Evolutionary conservation across 2,888 invertebrate genomes (phyloP).

Genomic region (Plebejus anna): DNA sequence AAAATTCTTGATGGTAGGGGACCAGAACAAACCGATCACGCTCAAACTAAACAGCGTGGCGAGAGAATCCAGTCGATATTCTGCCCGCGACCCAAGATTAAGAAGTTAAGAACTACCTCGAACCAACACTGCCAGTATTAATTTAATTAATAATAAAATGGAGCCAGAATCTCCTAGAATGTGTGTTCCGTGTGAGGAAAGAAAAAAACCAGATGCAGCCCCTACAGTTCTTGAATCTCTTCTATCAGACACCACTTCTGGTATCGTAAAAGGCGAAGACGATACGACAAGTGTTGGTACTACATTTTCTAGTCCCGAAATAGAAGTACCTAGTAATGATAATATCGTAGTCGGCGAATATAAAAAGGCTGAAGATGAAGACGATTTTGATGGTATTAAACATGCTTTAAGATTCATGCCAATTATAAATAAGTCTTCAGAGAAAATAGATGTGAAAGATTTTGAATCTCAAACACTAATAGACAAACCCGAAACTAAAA

Average conservation of each 20-base stretch:
- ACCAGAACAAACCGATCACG: conserved; percentile 74
- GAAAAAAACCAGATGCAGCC: conserved; percentile 49
- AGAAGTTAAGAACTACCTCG: conserved; percentile 61
- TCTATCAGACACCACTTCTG: conserved; percentile 73
- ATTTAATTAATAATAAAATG: conserved; percentile 58
- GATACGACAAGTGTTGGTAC: conserved; percentile 56
- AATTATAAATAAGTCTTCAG: conserved; percentile 43
- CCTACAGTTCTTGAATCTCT: conserved; percentile 62
- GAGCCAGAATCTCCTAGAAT: conserved; percentile 52
- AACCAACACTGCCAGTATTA: conserved; percentile 60
- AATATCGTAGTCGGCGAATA: conserved; percentile 34
- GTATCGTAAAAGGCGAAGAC: conserved; percentile 69
- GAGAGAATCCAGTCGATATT: conserved; percentile 72
- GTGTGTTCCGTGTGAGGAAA: conserved; percentile 49
- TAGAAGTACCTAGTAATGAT: conserved; percentile 56
- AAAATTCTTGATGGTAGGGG: conserved; percentile 79
- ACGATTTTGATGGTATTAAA: conserved; percentile 37
- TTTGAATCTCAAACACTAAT: conserved; percentile 40
- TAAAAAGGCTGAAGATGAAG: conserved; percentile 38
- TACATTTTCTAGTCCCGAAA: conserved; percentile 66
- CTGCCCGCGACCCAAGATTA: conserved; percentile 80
- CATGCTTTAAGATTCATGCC: conserved; percentile 32
- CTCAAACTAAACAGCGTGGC: conserved; percentile 74
- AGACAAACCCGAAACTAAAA: conserved; percentile 45
- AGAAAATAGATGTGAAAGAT: conserved; percentile 48